Evolutionary conservation across 1,140 invertebrate genomes (phyloP).

Genomic region (Lepidurus couesii): DNA sequence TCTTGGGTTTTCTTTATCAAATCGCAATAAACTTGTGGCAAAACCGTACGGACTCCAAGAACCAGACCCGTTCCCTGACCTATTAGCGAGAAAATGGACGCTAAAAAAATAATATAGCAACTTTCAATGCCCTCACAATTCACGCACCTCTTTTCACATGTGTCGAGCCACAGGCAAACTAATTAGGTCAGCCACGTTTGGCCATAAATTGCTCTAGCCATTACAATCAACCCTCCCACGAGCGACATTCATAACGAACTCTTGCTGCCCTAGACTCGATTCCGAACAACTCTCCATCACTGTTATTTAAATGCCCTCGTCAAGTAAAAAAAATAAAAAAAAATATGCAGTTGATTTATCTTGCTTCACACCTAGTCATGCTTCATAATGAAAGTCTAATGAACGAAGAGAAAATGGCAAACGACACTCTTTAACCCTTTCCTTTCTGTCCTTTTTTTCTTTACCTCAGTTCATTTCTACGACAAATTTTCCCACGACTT

Average conservation of each 20-base stretch:
- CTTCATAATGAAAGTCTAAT: neutral
- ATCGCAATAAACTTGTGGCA: no score
- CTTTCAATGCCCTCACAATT: conserved; percentile 15
- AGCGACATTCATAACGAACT: neutral
- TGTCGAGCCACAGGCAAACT: conserved; percentile 17
- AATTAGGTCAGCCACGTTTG: conserved; percentile 21
- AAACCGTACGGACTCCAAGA: neutral
- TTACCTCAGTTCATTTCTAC: neutral
- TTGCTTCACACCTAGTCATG: neutral
- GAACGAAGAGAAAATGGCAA: neutral
- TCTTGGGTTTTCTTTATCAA: no score
- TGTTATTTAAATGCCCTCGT: neutral
- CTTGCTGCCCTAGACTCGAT: neutral
- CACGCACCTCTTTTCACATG: neutral
- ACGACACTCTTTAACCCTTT: neutral
- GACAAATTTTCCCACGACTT: neutral
- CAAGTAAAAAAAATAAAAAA: neutral
- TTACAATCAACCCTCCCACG: conserved; percentile 17
- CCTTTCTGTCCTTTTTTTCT: neutral
- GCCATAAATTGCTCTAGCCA: neutral
- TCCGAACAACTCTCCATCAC: neutral
- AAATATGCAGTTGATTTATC: neutral
- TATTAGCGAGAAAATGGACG: neutral
- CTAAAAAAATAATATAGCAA: neutral
- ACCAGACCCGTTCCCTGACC: neutral